Percentiles rank a stretch among this genome's conserved stretches.
Conservation (phyloP, 2,113 vertebrate genomes). For the Thomomys bottae region DNA sequence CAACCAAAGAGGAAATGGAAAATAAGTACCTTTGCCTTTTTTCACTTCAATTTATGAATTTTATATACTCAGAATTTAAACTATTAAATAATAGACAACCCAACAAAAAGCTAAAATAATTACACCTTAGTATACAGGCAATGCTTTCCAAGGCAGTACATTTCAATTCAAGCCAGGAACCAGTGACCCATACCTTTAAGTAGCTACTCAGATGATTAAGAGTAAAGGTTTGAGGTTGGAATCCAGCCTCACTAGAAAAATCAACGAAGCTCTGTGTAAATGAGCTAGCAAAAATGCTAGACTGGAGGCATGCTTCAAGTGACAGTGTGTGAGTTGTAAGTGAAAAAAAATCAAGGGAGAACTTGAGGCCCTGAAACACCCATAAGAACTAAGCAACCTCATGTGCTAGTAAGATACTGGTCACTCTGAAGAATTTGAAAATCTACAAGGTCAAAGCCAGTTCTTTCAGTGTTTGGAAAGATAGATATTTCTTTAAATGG, state of each 20-base stretch:
- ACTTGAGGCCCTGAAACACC: no score
- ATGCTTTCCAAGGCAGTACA: neutral
- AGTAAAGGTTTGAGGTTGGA: no score
- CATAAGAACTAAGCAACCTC: neutral
- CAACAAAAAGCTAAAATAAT: neutral
- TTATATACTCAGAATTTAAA: conserved; percentile 29
- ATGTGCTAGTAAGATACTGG: neutral
- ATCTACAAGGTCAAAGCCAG: neutral
- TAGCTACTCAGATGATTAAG: no score
- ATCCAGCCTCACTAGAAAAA: no score
- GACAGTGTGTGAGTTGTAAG: no score
- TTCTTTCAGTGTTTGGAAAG: neutral
- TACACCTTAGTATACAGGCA: neutral
- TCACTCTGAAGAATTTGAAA: neutral
- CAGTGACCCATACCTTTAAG: no score
- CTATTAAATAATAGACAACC: neutral
- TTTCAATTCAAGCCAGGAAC: neutral
- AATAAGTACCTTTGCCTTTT: neutral
- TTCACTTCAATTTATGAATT: neutral
- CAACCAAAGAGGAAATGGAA: neutral
- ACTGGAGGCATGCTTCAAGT: no score
- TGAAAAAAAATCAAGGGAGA: no score
- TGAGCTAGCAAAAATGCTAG: no score
- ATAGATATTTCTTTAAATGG: neutral
- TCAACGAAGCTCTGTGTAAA: no score